A percentile compares a stretch with the other conserved stretches of the same genome.
These are phyloP conservation scores for Selenia dentaria DNA, from an alignment of 2,888 invertebrate species.

Conservation along the genomic window DNA sequence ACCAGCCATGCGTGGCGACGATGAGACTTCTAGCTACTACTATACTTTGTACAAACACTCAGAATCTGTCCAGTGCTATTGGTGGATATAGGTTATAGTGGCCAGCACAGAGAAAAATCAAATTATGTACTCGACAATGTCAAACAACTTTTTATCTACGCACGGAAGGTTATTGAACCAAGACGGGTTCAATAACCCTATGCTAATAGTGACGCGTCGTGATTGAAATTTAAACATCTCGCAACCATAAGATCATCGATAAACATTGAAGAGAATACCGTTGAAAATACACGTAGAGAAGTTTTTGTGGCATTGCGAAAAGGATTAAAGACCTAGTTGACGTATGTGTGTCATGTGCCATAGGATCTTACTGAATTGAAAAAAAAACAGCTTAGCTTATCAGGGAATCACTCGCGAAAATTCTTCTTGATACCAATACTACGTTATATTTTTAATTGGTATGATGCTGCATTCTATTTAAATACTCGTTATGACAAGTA, in stretches of 20 bases:
- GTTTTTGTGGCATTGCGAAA: not conserved
- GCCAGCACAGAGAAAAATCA: too few relatives aligned
- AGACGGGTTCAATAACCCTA: slow-evolving; percentile 35
- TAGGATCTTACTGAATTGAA: too few relatives aligned
- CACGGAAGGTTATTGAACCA: slow-evolving; percentile 34
- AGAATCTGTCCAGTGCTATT: too few relatives aligned
- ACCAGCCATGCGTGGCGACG: slow-evolving; percentile 2
- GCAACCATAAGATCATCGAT: slow-evolving; percentile 11
- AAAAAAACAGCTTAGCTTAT: too few relatives aligned
- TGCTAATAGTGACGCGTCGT: slow-evolving; percentile 22
- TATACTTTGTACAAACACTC: too few relatives aligned
- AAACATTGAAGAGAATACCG: slow-evolving; percentile 7
- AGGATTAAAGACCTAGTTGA: not conserved
- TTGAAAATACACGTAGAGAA: slow-evolving; percentile 1
- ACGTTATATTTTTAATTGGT: too few relatives aligned
- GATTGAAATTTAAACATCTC: slow-evolving; percentile 13
- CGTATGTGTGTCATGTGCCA: too few relatives aligned
- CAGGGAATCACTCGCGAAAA: too few relatives aligned
- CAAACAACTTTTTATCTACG: slow-evolving; percentile 26
- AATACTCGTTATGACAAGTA: too few relatives aligned
- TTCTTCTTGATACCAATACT: too few relatives aligned
- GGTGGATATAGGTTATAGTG: too few relatives aligned
- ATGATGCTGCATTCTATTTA: too few relatives aligned
- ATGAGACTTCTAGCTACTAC: slow-evolving; percentile 6
- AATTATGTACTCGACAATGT: slow-evolving; percentile 23